Percentiles rank a stretch among this genome's conserved stretches.
These are phyloP conservation scores for Sphecodes monilicornis DNA, from an alignment of 2,888 invertebrate genomes.

Conservation along the genomic window DNA sequence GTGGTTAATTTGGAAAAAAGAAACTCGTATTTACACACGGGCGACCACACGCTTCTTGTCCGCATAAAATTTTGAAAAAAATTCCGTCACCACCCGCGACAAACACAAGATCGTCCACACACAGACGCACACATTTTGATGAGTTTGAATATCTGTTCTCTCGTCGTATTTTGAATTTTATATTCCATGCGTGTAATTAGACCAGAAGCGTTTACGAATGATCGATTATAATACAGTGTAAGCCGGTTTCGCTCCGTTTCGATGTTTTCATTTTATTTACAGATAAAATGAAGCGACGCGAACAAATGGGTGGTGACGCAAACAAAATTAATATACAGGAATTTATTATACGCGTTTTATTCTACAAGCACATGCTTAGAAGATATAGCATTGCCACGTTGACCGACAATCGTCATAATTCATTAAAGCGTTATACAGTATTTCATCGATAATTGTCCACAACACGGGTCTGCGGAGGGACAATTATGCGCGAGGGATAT, in stretches of 20 bases:
- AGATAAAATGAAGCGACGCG: background rate
- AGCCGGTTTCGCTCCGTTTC: background rate
- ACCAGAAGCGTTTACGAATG: constrained; percentile 32
- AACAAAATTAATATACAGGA: background rate
- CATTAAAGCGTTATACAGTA: too few species aligned
- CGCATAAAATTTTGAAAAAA: constrained; percentile 34
- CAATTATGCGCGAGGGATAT: too few species aligned
- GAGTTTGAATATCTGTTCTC: background rate
- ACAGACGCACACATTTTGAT: constrained; percentile 36
- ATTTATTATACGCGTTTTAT: background rate
- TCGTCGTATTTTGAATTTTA: background rate
- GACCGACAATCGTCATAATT: background rate
- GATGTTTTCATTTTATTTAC: background rate
- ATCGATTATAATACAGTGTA: constrained; percentile 27
- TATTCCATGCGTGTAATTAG: constrained; percentile 33
- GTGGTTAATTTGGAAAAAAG: constrained; percentile 48
- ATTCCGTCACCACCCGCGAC: constrained; percentile 71
- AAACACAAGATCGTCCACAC: constrained; percentile 40
- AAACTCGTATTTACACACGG: constrained; percentile 46
- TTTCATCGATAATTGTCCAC: too few species aligned
- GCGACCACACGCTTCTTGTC: constrained; percentile 1
- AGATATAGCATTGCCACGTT: constrained; percentile 34
- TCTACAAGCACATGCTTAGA: constrained; percentile 11
- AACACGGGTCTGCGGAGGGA: too few species aligned
- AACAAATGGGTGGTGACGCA: constrained; percentile 54